Conservation (phyloP, 2,888 invertebrate genomes). For the Caenorhabditis virilis region DNA sequence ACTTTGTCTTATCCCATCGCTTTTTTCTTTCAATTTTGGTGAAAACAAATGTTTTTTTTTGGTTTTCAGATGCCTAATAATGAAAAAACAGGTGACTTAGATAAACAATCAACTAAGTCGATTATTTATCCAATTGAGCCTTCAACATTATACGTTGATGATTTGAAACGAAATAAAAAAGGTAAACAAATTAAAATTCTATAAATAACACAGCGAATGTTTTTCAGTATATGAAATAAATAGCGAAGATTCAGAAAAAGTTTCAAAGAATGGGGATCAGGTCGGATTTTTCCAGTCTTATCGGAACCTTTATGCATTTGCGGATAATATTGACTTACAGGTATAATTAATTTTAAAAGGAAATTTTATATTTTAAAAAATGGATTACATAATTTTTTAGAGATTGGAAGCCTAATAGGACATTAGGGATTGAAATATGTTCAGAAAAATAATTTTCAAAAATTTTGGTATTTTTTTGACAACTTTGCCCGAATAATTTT, state of each 20-base stretch:
- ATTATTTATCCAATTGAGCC: conserved; percentile 45
- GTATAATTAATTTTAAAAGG: conserved; percentile 12
- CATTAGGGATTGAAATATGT: no score
- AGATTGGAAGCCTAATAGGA: no score
- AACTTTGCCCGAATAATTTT: no score
- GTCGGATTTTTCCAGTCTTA: conserved; percentile 36
- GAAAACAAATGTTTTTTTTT: neutral
- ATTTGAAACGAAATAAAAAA: conserved; percentile 45
- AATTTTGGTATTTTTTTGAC: no score
- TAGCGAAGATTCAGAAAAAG: conserved; percentile 9
- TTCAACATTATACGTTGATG: conserved; percentile 41
- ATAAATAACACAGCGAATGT: neutral
- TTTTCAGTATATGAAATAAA: conserved; percentile 36
- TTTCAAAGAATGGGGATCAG: neutral
- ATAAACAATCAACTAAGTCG: conserved; percentile 20
- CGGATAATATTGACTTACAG: conserved; percentile 50
- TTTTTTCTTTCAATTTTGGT: neutral
- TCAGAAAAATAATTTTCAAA: no score
- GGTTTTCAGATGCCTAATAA: conserved; percentile 5
- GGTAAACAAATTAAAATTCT: conserved; percentile 14
- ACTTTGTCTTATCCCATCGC: neutral
- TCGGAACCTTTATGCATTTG: conserved; percentile 47
- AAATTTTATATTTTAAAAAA: no score
- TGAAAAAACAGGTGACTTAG: conserved; percentile 8
- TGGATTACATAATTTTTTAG: no score